These are phyloP conservation scores for Papilio machaon DNA, from an alignment of 1,140 invertebrate species.

Conservation along the genomic window DNA sequence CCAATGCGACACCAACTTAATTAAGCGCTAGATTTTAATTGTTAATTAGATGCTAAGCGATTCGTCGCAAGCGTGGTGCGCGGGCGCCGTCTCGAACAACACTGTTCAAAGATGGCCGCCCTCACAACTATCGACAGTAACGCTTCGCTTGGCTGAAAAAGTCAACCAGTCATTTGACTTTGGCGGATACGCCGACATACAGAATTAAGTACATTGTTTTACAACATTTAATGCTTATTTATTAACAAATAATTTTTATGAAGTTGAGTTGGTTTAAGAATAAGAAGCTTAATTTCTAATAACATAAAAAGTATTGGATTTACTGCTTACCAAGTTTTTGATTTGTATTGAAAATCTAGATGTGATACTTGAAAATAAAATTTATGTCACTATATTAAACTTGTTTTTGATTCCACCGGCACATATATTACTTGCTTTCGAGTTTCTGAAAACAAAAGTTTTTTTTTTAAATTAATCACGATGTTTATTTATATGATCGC, in stretches of 20 bases:
- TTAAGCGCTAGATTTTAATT: no score
- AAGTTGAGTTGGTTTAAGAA: conserved; percentile 31
- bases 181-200: no score
- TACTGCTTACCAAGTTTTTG: not conserved
- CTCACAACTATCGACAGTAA: no score
- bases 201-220: conserved; percentile 20
- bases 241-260: conserved; percentile 12
- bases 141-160: no score
- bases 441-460: conserved; percentile 43
- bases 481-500: not conserved
- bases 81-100: no score
- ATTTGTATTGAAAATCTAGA: conserved; percentile 30
- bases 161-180: no score
- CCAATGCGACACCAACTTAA: no score
- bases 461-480: not conserved
- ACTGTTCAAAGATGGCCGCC: no score
- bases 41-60: no score
- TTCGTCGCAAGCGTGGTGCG: no score
- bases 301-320: not conserved
- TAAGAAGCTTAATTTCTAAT: not conserved
- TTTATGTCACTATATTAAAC: conserved; percentile 33
- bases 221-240: conserved; percentile 9
- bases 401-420: conserved; percentile 53
- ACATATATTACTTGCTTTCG: conserved; percentile 56
- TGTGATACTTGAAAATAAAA: conserved; percentile 21